These are phyloP conservation scores for Sapayoa aenigma DNA, from an alignment of 2,113 vertebrate genomes.

Conservation along the genomic window DNA sequence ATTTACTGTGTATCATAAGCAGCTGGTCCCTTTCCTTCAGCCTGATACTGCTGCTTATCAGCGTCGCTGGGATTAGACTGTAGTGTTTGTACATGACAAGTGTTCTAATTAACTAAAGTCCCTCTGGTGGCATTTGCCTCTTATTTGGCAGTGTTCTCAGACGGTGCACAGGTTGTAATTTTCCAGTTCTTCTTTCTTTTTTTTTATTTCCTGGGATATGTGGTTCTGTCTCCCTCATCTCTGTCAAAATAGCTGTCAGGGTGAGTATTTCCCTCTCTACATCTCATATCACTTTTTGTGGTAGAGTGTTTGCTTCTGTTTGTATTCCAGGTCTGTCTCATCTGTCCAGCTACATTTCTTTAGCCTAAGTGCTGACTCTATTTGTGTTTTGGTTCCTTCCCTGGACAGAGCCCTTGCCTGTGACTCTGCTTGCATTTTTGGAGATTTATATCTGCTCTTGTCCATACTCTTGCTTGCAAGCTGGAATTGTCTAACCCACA, in stretches of 20 bases:
- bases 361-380: not conserved
- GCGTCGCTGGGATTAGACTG: not conserved
- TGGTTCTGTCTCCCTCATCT: not conserved
- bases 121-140: not conserved
- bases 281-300: fast-evolving
- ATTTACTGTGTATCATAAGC: not conserved
- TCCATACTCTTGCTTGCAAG: not conserved
- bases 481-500: fast-evolving
- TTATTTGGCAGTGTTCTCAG: not conserved
- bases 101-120: not conserved
- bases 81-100: not conserved
- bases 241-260: not conserved
- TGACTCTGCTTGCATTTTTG: not conserved
- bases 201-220: not conserved
- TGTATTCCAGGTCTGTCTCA: not conserved
- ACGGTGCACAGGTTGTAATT: fast-evolving
- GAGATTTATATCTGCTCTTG: not conserved
- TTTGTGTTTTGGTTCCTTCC: not conserved
- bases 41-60: not conserved
- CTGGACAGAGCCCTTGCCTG: not conserved
- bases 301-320: not conserved
- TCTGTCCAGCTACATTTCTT: not conserved
- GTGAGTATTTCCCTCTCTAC: not conserved
- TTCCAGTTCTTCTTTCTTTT: not conserved
- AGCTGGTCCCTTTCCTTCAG: not conserved